Percentiles rank a stretch among this genome's conserved stretches.
Conservation (phyloP, 2,888 invertebrate species). For the Penaeus monodon region DNA sequence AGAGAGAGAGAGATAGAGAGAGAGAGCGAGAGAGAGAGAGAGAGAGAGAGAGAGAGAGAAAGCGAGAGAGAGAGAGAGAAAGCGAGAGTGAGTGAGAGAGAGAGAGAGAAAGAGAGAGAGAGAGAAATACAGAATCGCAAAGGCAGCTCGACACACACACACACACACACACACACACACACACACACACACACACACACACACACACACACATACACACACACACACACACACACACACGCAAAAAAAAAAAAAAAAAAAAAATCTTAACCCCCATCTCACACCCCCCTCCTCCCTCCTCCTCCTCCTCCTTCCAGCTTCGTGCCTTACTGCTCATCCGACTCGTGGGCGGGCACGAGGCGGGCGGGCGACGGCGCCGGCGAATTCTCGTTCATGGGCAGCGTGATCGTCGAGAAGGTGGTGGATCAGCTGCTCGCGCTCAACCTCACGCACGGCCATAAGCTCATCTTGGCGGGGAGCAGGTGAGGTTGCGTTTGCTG, state of each 20-base stretch:
- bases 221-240: neutral
- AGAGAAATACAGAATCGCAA: too few relatives aligned
- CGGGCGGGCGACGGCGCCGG: constrained; percentile 68
- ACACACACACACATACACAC: neutral
- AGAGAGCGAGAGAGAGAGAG: too few relatives aligned
- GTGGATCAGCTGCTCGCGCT: constrained; percentile 76
- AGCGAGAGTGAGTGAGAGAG: too few relatives aligned
- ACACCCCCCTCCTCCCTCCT: constrained; percentile 28
- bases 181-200: neutral
- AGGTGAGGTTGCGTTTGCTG: constrained; percentile 15
- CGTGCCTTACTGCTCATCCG: constrained; percentile 93
- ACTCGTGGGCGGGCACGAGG: constrained; percentile 89
- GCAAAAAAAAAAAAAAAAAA: too few relatives aligned
- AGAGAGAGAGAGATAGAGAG: too few relatives aligned
- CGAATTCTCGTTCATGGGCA: constrained; percentile 88
- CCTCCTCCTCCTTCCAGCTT: constrained; percentile 72
- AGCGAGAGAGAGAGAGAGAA: too few relatives aligned
- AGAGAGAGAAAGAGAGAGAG: too few relatives aligned
- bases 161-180: neutral
- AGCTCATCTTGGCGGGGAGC: constrained; percentile 81
- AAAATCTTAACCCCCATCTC: neutral
- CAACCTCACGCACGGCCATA: constrained; percentile 79
- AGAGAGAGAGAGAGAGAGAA: too few relatives aligned
- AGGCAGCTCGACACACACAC: neutral
- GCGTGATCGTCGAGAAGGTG: constrained; percentile 84